phyloP scores from a whole-genome alignment of 2,113 vertebrate genomes.

The Lepus timidus region DNA sequence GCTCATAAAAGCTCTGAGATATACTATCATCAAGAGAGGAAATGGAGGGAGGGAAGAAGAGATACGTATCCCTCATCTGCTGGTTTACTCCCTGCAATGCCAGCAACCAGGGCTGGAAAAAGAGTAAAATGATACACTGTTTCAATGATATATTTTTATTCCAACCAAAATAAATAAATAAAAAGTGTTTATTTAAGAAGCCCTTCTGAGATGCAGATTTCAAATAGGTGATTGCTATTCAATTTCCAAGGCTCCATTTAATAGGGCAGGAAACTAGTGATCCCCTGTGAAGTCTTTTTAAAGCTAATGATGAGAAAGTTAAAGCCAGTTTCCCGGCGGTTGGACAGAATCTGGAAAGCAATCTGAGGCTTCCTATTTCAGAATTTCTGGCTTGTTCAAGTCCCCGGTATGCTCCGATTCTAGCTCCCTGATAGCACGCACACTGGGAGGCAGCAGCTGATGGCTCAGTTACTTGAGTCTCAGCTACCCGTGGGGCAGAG shows the following conservation, averaged over 20 bases:
- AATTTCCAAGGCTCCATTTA: conserved; percentile 4
- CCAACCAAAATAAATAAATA: neutral
- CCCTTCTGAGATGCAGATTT: conserved; percentile 32
- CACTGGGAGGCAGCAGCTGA: no score
- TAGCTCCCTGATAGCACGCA: no score
- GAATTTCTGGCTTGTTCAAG: conserved; percentile 16
- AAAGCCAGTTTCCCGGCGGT: neutral
- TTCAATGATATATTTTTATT: conserved; percentile 39
- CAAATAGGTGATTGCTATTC: neutral
- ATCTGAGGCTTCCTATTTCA: conserved; percentile 39
- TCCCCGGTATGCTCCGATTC: no score
- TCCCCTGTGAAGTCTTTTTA: conserved; percentile 18
- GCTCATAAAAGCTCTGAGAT: neutral
- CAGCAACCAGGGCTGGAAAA: neutral
- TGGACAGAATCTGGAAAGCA: conserved; percentile 21
- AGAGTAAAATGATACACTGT: conserved; percentile 12
- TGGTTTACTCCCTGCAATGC: no score
- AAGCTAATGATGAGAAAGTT: neutral
- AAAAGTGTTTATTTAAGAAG: conserved; percentile 22
- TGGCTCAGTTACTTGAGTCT: no score
- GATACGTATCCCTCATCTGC: no score
- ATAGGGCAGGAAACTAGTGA: neutral
- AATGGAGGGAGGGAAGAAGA: no score
- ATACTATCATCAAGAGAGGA: neutral
- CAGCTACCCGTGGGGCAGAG: no score